These are phyloP conservation scores for Ahaetulla prasina DNA, from an alignment of 2,113 vertebrate species.

Conservation along the genomic window DNA sequence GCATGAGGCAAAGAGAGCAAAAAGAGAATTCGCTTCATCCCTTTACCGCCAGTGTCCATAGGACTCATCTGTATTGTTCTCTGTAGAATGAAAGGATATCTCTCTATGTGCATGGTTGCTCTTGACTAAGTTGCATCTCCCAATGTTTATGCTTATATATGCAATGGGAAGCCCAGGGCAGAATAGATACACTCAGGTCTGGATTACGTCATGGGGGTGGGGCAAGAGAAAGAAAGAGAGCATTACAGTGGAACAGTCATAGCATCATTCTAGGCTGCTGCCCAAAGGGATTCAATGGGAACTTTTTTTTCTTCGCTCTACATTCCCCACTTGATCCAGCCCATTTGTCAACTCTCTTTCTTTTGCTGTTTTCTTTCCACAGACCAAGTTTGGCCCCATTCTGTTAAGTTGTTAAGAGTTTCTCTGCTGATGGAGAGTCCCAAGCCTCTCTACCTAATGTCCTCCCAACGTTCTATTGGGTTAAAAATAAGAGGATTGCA, in stretches of 20 bases:
- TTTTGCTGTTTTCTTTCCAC: neutral
- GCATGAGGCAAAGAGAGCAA: neutral
- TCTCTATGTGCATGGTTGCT: neutral
- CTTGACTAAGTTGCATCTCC: neutral
- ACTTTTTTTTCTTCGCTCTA: neutral
- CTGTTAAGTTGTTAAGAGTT: neutral
- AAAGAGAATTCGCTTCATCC: neutral
- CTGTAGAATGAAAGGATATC: neutral
- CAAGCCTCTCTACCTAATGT: neutral
- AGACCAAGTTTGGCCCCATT: neutral
- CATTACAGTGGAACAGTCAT: neutral
- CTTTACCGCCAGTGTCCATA: neutral
- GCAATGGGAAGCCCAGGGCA: neutral
- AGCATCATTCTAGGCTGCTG: neutral
- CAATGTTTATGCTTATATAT: neutral
- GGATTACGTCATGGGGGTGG: neutral
- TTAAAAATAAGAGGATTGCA: neutral
- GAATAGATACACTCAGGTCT: neutral
- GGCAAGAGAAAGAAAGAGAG: neutral
- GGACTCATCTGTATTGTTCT: neutral
- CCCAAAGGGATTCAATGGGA: neutral
- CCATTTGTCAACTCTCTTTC: neutral
- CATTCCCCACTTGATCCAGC: neutral
- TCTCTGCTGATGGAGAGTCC: neutral
- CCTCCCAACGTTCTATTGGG: neutral